These are phyloP conservation scores for Dicerorhinus sumatrensis DNA, from an alignment of 2,113 vertebrate genomes.

Conservation along the genomic window DNA sequence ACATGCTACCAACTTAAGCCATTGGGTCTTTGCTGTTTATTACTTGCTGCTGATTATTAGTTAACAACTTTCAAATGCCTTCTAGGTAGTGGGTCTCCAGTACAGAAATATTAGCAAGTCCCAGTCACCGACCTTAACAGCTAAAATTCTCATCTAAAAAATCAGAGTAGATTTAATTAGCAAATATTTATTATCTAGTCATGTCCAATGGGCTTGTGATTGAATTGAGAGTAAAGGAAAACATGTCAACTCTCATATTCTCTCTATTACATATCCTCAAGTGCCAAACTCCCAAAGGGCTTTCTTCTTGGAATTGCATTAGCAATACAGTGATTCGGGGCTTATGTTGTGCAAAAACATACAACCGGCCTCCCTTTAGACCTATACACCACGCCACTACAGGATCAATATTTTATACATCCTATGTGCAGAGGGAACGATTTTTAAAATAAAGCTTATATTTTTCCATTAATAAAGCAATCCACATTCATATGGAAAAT, in stretches of 20 bases:
- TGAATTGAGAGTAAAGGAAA: background rate
- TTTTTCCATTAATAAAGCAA: background rate
- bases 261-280: background rate
- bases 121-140: accelerated
- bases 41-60: background rate
- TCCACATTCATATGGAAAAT: background rate
- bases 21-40: background rate
- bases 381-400: accelerated
- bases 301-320: background rate
- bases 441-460: background rate
- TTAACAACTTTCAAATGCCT: background rate
- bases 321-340: background rate
- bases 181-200: background rate
- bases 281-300: too few relatives aligned
- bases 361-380: background rate
- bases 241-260: background rate
- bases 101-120: background rate
- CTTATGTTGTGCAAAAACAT: accelerated
- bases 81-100: accelerated
- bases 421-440: background rate
- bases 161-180: background rate
- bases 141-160: background rate
- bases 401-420: background rate
- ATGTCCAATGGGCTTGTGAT: background rate
- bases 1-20: background rate